Base-by-base conservation (phyloP, 2,113 vertebrate genomes). In the Formicarius rufipectus region DNA sequence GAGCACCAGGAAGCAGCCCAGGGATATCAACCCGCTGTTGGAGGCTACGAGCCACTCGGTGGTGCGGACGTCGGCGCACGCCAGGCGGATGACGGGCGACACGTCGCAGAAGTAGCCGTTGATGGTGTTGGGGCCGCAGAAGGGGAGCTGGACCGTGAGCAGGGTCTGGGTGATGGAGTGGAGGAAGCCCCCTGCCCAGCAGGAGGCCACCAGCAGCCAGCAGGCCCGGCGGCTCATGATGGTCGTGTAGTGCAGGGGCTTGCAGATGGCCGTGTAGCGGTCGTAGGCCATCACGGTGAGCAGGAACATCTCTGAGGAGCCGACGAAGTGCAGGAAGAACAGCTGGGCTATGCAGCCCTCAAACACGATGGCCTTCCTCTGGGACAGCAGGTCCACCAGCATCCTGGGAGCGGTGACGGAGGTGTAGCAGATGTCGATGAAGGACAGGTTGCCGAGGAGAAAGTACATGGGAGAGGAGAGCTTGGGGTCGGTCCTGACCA, bases 381-480 rank as follows among this genome's bases (percentile, higher is more conserved):
- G 78, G 12, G 12, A 90, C 23, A 98, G 52, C 74, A 96, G 95
- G 77, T 95, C 96, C 77, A 84, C 64, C 74, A 97, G 90, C 96
- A 95, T 90, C 71, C 92, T 97, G 67, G 97, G 98, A 19, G 58
- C 40, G 2, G 86, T 97, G 87, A 97, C 75, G 6, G 97, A 97
- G 45, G 91, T 95, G 37, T 28, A 96, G 67, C 97, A 98, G 78
- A 98, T 96, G 2, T 98, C 98, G 8, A 97, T 53, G 72, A 97
- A 87, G 18, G 97, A 97, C 59, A 98, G 84, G 21, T 98, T 95
- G 84, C 96, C 94, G 28, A 98, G 87, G 25, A 98, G 87, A 58
- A 98, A 97, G 56, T 97, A 97, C 95, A 97, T 95, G 13, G 97
- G 97, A 0, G 95, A 97, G 68, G 94, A 87, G 45, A 98, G 92